These are phyloP conservation scores for Crenichthys baileyi DNA, from an alignment of 2,797 vertebrate species.

Conservation along the genomic window DNA sequence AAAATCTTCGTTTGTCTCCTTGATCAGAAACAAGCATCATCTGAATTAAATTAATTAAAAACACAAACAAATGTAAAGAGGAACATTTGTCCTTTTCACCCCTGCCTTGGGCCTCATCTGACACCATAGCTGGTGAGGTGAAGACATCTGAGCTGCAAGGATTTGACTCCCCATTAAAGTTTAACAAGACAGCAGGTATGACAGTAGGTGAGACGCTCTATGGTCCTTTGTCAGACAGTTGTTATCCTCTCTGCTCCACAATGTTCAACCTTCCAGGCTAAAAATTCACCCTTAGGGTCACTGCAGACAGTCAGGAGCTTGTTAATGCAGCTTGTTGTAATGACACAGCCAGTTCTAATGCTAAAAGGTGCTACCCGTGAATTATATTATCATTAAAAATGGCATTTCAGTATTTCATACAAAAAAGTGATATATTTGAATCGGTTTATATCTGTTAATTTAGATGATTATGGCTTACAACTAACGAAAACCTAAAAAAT, in stretches of 20 bases:
- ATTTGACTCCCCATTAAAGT: constrained; percentile 74
- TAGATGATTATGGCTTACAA: background rate
- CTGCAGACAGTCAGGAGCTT: background rate
- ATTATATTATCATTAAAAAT: background rate
- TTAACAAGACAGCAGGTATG: constrained; percentile 53
- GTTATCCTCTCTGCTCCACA: background rate
- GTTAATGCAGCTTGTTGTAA: background rate
- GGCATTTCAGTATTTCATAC: background rate
- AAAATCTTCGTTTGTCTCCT: background rate
- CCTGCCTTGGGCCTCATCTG: constrained; percentile 33
- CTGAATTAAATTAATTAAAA: background rate
- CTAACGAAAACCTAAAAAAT: background rate
- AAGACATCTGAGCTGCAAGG: constrained; percentile 64
- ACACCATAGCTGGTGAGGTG: constrained; percentile 22
- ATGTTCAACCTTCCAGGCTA: background rate
- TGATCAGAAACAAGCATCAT: background rate
- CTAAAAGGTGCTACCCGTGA: background rate
- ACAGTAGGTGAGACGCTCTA: background rate
- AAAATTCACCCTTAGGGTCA: background rate
- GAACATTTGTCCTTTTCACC: constrained; percentile 48
- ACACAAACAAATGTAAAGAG: background rate
- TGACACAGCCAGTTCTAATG: background rate
- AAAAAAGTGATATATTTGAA: background rate
- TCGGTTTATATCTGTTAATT: background rate
- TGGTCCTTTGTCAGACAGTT: constrained; percentile 8